Conservation (phyloP, 2,113 vertebrate species). For the Syngnathus scovelli region DNA sequence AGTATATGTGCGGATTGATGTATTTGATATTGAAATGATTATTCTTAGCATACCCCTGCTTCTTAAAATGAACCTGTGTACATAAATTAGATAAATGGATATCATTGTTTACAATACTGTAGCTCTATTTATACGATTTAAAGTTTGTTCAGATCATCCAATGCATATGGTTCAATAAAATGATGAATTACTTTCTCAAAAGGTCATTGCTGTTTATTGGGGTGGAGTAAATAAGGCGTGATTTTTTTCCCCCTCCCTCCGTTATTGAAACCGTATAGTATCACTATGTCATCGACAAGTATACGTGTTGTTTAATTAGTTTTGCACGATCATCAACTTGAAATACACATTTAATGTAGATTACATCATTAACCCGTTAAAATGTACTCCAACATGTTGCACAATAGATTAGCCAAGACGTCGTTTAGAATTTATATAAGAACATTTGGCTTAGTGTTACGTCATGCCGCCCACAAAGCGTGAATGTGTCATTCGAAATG, state of each 20-base stretch:
- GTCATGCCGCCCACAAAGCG: slow-evolving; percentile 27
- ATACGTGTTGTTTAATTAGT: not conserved
- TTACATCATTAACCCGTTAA: not conserved
- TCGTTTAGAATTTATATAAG: slow-evolving; percentile 46
- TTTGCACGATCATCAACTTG: not conserved
- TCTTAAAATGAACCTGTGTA: slow-evolving; percentile 54
- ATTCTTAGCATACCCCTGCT: slow-evolving; percentile 38
- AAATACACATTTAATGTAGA: not conserved
- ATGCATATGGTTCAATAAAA: slow-evolving; percentile 66
- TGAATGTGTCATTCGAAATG: not conserved
- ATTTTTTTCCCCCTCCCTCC: not conserved
- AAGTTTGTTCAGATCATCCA: slow-evolving; percentile 58
- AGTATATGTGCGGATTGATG: slow-evolving; percentile 51
- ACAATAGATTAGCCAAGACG: not conserved
- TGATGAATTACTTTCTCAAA: slow-evolving; percentile 65
- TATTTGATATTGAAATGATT: slow-evolving; percentile 52
- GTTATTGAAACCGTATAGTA: not conserved
- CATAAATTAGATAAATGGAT: slow-evolving; percentile 45
- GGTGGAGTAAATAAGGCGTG: not conserved
- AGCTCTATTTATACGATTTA: slow-evolving; percentile 66
- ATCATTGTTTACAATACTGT: slow-evolving; percentile 63
- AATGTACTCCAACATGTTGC: not conserved
- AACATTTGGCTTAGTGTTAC: slow-evolving; percentile 41
- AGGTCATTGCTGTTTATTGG: slow-evolving; percentile 13
- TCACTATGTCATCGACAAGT: too few relatives aligned